Base-by-base conservation (phyloP, 2,888 invertebrate genomes). In the Polietes domitor region DNA sequence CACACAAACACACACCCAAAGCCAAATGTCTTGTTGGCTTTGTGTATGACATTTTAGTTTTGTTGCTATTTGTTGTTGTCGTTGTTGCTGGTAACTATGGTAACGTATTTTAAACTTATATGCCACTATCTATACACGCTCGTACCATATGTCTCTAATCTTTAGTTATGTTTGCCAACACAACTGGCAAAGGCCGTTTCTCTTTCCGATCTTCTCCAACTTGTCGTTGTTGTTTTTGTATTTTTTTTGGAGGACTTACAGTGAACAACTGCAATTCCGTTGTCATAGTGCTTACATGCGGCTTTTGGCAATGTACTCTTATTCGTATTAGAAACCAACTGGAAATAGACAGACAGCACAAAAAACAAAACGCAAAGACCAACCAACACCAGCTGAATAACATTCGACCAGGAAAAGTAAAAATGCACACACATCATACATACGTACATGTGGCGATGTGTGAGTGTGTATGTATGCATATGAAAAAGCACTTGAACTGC, bases 161-260 rank as follows among this genome's bases (percentile, higher is more conserved):
- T 68, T 68, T 68, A 68, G 68, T 68, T 68, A 68, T 68, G 68
- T 43, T 68, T 68, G 68, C 21, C 68, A 68, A 43, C 68, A 68
- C 43, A 43, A 68, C 43, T 68, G 68, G 21, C 68, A 68, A 68
- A 68, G 68, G 68, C 43, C 68, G 24, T 68, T 68, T 43, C 24
- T 65, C 37, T 65, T 65, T 37, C 26, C 21, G 65, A 65, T 65
- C 32, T 41, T 68, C 41, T 41, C 12, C 65, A 37, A 65, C 41
- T 41, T 37, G 37, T 41, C n/a, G 37, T 43, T 63, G 15, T 17
- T 63, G 28, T 61, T 32, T 28, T 63, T 63, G n/a, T 21, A 2
- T 55, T 55, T n/a, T 61, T 68, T 21, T 68, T 68, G 24, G 68
- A 24, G 68, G 68, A 43, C 68, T 68, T 24, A 65, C 19, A 43